phyloP scores from a whole-genome alignment of 2,888 invertebrate genomes.

The Stenolophus ochropezus region DNA sequence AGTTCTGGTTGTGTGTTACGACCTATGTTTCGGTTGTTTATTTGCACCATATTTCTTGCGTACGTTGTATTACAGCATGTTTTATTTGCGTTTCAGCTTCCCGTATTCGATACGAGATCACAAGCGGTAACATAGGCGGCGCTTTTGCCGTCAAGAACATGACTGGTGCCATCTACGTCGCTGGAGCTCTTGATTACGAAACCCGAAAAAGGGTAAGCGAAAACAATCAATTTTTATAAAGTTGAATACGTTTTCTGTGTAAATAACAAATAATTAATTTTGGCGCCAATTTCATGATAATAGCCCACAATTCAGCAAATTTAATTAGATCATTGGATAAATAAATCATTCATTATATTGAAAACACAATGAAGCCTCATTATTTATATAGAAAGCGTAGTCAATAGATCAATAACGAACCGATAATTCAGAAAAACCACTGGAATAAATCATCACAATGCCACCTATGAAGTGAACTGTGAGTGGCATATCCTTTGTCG shows the following conservation, averaged over 20 bases:
- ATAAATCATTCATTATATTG: conserved; percentile 33
- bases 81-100: conserved; percentile 82
- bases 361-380: conserved; percentile 26
- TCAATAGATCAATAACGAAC: conserved; percentile 18
- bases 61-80: conserved; percentile 38
- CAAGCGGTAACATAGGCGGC: conserved; percentile 98
- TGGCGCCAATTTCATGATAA: neutral
- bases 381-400: conserved; percentile 41
- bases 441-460: conserved; percentile 17
- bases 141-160: conserved; percentile 98
- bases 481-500: conserved; percentile 42
- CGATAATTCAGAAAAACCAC: conserved; percentile 31
- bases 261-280: neutral
- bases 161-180: conserved; percentile 99
- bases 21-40: conserved; percentile 24
- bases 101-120: conserved; percentile 99
- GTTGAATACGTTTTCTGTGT: neutral
- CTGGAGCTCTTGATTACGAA: conserved; percentile 97
- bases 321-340: neutral
- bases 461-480: conserved; percentile 30
- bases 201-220: conserved; percentile 93
- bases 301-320: neutral
- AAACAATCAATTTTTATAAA: neutral
- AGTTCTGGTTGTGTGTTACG: neutral
- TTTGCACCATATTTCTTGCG: conserved; percentile 28